phyloP scores from a whole-genome alignment of 2,113 vertebrate species.

The Gorsachius goisagi region DNA sequence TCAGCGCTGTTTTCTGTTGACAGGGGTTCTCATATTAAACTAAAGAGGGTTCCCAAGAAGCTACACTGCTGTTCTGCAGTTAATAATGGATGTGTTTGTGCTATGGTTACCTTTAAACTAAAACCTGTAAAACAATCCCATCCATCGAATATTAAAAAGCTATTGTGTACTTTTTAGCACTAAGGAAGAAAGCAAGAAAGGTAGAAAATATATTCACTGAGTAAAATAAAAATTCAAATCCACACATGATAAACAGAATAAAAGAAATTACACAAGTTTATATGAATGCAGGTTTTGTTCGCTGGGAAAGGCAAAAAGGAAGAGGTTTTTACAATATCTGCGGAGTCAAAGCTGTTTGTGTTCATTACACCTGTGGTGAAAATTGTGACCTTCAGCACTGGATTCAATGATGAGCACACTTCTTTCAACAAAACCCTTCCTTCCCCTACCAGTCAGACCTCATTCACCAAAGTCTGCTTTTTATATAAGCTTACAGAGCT shows the following conservation, averaged over 20 bases:
- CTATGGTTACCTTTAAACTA: constrained; percentile 96
- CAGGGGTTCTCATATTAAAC: constrained; percentile 61
- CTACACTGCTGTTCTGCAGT: constrained; percentile 67
- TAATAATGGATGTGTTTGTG: constrained; percentile 89
- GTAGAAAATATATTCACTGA: not conserved
- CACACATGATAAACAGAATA: not conserved
- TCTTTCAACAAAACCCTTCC: not conserved
- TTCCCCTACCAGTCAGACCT: not conserved
- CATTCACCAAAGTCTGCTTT: not conserved
- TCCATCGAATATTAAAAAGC: constrained; percentile 84
- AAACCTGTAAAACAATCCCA: constrained; percentile 85
- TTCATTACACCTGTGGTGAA: not conserved
- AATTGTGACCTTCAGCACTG: not conserved
- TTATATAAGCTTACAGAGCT: not conserved
- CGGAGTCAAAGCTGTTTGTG: not conserved
- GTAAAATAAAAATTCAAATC: not conserved
- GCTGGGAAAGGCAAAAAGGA: not conserved
- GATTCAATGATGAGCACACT: not conserved
- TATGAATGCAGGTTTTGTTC: not conserved
- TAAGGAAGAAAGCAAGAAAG: not conserved
- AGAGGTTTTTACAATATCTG: not conserved
- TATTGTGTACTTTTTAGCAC: constrained; percentile 63
- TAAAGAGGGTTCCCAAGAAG: constrained; percentile 73
- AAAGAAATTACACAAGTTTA: not conserved
- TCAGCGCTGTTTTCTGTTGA: constrained; percentile 58